Evolutionary conservation across 2,113 vertebrate genomes (phyloP).

Genomic region (Stercorarius parasiticus): DNA sequence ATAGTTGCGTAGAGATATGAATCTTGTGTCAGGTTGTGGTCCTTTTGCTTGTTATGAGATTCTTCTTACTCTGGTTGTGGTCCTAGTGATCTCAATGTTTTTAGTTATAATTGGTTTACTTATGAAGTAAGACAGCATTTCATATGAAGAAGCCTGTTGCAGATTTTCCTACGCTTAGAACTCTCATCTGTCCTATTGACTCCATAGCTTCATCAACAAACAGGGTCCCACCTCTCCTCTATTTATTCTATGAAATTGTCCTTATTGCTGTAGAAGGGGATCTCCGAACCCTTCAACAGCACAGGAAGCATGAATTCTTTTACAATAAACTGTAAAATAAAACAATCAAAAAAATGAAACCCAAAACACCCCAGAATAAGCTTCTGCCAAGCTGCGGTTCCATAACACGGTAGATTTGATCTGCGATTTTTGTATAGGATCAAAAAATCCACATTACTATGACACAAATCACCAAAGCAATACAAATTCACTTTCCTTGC

Average conservation of each 20-base stretch:
- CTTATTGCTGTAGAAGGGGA: neutral
- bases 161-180: neutral
- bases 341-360: neutral
- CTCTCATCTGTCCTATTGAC: neutral
- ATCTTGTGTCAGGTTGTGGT: neutral
- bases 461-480: neutral
- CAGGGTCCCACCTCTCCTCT: accelerated
- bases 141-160: accelerated
- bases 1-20: neutral
- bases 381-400: neutral
- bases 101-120: neutral
- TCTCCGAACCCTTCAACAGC: neutral
- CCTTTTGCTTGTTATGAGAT: neutral
- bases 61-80: neutral
- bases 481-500: neutral
- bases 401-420: neutral
- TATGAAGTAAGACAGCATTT: neutral
- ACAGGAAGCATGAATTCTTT: neutral
- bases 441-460: neutral
- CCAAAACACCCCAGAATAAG: neutral
- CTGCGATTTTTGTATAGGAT: neutral
- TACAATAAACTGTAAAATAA: neutral
- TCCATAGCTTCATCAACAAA: neutral
- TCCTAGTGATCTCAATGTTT: neutral
- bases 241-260: neutral